Conservation (phyloP, 1,140 invertebrate species). For the Lepidurus packardi region DNA sequence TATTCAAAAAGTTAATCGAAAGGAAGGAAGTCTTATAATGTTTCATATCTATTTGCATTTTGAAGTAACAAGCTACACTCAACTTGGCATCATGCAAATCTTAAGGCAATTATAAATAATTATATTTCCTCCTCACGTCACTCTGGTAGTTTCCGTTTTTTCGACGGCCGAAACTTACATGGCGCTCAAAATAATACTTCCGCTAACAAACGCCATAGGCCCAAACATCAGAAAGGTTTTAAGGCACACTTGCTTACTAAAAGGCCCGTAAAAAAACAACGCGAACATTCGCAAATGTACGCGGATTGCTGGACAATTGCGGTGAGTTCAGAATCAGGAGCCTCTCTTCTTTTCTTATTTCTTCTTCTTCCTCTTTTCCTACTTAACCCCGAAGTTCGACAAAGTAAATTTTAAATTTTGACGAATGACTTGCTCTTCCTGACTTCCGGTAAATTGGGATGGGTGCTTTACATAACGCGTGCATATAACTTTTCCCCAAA, state of each 20-base stretch:
- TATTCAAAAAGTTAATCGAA: too few relatives aligned
- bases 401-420: not conserved
- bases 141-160: not conserved
- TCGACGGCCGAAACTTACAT: not conserved
- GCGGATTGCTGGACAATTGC: not conserved
- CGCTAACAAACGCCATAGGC: not conserved
- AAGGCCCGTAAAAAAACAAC: not conserved
- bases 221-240: not conserved
- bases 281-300: not conserved
- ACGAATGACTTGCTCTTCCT: not conserved
- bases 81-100: conserved; percentile 10
- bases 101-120: conserved; percentile 20
- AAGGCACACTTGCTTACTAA: not conserved
- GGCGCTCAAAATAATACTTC: not conserved
- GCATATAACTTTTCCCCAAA: not conserved
- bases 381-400: not conserved
- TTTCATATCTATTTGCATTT: conserved; percentile 15
- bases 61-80: conserved; percentile 10
- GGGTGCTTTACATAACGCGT: not conserved
- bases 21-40: too few relatives aligned
- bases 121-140: not conserved
- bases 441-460: not conserved
- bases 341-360: not conserved
- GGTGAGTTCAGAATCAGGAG: not conserved
- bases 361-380: not conserved